Evolutionary conservation across 2,113 vertebrate genomes (phyloP).

Genomic region (Megalops atlanticus): DNA sequence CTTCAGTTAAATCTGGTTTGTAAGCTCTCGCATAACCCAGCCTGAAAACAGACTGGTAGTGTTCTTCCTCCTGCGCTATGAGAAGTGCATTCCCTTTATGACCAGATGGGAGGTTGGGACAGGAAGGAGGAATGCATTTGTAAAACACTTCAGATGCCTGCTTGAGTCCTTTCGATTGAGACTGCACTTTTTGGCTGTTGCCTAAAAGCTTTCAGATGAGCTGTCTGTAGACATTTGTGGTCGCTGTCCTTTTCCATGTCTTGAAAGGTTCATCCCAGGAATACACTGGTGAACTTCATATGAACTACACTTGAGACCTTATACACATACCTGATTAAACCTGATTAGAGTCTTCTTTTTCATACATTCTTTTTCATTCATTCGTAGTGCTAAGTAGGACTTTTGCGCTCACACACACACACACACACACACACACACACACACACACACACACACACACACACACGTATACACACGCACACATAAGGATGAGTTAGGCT

Average conservation of each 20-base stretch:
- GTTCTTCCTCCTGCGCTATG: not conserved
- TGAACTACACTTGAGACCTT: too few relatives aligned
- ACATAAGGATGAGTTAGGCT: too few relatives aligned
- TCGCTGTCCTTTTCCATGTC: not conserved
- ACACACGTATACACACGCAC: too few relatives aligned
- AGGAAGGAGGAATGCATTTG: not conserved
- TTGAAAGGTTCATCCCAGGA: not conserved
- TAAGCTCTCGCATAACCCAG: not conserved
- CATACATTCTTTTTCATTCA: too few relatives aligned
- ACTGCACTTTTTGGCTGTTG: not conserved
- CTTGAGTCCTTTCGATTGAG: not conserved
- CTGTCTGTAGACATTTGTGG: not conserved
- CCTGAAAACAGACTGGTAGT: not conserved
- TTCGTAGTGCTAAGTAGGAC: too few relatives aligned
- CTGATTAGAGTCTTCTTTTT: too few relatives aligned
- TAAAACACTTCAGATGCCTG: not conserved
- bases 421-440: too few relatives aligned
- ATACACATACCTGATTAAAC: too few relatives aligned
- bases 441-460: too few relatives aligned
- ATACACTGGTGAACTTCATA: too few relatives aligned
- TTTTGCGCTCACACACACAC: too few relatives aligned
- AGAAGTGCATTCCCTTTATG: not conserved
- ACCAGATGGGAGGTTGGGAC: not conserved
- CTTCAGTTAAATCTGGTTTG: not conserved
- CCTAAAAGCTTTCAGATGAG: not conserved